phyloP scores from a whole-genome alignment of 1,140 invertebrate species.

The Platyscapa corneri region DNA sequence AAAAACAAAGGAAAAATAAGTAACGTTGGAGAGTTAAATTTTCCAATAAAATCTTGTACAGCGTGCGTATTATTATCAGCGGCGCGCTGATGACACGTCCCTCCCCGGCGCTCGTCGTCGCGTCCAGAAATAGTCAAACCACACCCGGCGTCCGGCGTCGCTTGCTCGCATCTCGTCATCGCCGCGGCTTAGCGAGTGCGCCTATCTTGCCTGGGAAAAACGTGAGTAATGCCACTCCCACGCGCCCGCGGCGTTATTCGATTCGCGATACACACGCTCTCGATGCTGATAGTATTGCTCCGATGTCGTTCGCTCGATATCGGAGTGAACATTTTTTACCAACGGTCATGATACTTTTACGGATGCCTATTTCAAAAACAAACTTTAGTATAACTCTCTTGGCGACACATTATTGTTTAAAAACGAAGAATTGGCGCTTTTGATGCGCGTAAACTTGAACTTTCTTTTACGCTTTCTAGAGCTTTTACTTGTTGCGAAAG shows the following conservation, averaged over 20 bases:
- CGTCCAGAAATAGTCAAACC: constrained; percentile 49
- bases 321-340: too few species aligned
- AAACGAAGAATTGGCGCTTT: too few species aligned
- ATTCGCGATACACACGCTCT: background rate
- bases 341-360: too few species aligned
- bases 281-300: background rate
- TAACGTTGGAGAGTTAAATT: background rate
- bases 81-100: background rate
- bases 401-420: too few species aligned
- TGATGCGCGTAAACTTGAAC: background rate
- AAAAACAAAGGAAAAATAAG: too few species aligned
- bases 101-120: background rate
- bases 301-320: background rate
- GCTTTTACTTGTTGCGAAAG: background rate
- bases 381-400: too few species aligned
- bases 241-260: constrained; percentile 11
- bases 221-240: constrained; percentile 38
- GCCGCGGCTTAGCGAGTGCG: background rate
- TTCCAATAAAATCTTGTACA: background rate
- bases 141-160: constrained; percentile 28
- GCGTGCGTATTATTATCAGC: constrained; percentile 15
- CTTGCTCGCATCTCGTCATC: constrained; percentile 41
- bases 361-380: too few species aligned
- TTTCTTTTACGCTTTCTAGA: background rate
- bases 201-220: constrained; percentile 33